phyloP scores from a whole-genome alignment of 2,113 vertebrate species.

The Brachypteracias leptosomus region DNA sequence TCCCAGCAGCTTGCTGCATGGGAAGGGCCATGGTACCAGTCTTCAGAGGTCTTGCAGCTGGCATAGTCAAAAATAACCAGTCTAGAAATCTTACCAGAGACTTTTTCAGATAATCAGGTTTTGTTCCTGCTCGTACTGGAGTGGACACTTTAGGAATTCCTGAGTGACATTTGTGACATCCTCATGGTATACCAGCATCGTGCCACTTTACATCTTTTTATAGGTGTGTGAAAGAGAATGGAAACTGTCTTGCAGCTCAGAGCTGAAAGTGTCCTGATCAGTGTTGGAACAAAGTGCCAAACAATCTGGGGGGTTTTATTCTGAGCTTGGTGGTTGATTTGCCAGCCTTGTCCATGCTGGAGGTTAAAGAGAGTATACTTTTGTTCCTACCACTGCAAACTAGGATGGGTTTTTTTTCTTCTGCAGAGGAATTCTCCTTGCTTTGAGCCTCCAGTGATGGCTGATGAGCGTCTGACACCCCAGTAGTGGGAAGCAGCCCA shows the following conservation, averaged over 20 bases:
- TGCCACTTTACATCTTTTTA: neutral
- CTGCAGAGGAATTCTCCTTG: neutral
- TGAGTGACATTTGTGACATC: neutral
- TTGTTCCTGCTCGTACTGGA: neutral
- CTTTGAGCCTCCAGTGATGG: neutral
- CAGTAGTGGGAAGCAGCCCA: neutral
- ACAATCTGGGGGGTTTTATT: neutral
- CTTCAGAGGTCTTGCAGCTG: neutral
- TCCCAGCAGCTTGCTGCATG: neutral
- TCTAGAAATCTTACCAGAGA: neutral
- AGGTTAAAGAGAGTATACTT: neutral
- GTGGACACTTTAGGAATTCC: neutral
- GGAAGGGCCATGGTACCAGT: rapidly evolving
- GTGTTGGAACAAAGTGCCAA: neutral
- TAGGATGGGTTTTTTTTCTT: neutral
- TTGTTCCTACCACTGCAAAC: neutral
- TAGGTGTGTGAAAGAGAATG: neutral
- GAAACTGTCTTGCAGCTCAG: neutral
- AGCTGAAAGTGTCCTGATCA: neutral
- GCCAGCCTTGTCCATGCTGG: neutral
- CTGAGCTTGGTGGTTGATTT: neutral
- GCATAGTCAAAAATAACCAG: too few relatives aligned
- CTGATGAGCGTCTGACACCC: neutral
- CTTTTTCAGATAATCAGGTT: neutral
- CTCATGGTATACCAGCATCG: rapidly evolving